Evolutionary conservation across 1,140 invertebrate species (phyloP), one percentile per base, ranked within the genome.

Genomic region (Aphis craccivora): DNA sequence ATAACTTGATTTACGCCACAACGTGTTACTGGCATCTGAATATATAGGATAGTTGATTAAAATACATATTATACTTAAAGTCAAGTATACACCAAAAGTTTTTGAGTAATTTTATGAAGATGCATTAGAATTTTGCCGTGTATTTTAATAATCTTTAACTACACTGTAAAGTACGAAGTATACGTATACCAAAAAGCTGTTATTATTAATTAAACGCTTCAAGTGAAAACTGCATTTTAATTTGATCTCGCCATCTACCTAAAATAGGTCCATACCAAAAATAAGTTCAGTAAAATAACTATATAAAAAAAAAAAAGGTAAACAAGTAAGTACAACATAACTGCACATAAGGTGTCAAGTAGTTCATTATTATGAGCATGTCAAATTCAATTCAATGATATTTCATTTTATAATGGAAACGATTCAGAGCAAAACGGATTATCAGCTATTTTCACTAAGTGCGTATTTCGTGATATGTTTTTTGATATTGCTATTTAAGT

Each of bases 141-240:
- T 48, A 25, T n/a, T n/a, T n/a, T 51, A 53, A 89, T 53, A 48
- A 35, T 40, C 88, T 89, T 40, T 89, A 89, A 89, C 51, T 55
- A 89, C 37, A 40, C 51, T 30, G 22, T 40, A 14, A 35, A 88
- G 30, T 55, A 51, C 84, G 11, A 23, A 53, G 30, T 30, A n/a
- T 22, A 53, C 25, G 45, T 8, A 35, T 18, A 55, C 6, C 11
- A 3, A 25, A 89, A 89, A 55, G 48, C 88, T 37, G 51, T 55
- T 89, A 30, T 89, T 89, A 89, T 89, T 53, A 89, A 89, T 89
- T 89, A 40, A 55, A 89, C 35, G 18, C 9, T 89, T 55, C 22
- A 4, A 14, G 7, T 9, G 2, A 55, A 55, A 35, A 55, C 35
- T 87, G 35, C 48, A 87, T 48, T 87, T 45, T 7, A 30, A 48